A percentile compares a stretch with the other conserved stretches of the same genome.
These are phyloP conservation scores for Pyxicephalus adspersus DNA, from an alignment of 2,113 vertebrate genomes.

Conservation along the genomic window DNA sequence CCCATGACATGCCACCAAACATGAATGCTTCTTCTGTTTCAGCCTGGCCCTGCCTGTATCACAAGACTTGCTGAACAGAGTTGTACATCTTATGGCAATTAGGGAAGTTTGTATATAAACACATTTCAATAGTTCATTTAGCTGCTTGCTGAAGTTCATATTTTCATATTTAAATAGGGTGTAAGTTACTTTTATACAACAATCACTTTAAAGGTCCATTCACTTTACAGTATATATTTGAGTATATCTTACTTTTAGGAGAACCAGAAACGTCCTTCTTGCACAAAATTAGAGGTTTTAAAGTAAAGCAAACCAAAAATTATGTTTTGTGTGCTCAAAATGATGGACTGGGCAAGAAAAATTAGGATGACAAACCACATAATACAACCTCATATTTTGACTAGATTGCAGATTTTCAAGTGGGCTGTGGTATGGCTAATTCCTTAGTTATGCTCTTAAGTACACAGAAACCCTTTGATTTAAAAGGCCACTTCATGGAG, in stretches of 20 bases:
- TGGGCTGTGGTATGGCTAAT: background rate
- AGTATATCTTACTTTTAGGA: background rate
- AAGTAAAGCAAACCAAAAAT: conserved; percentile 25
- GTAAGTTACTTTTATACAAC: background rate
- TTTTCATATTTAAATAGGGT: background rate
- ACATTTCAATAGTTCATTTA: background rate
- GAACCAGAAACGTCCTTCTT: background rate
- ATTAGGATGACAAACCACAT: conserved; percentile 15
- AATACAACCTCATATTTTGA: background rate
- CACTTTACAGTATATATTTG: background rate
- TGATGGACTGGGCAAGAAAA: conserved; percentile 19
- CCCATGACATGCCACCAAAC: no score
- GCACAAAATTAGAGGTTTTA: conserved; percentile 7
- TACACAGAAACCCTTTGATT: background rate
- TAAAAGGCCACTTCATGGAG: no score
- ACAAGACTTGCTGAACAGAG: no score
- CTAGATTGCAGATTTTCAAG: background rate
- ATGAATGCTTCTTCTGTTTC: no score
- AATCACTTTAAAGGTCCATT: no score
- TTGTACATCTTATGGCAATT: no score
- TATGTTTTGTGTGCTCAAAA: conserved; percentile 17
- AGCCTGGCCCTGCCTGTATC: no score
- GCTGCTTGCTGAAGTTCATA: background rate
- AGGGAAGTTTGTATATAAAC: background rate
- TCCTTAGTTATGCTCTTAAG: background rate